A percentile compares a stretch with the other conserved stretches of the same genome.
Conservation (phyloP, 1,140 invertebrate genomes). For the Drosophila pruinosa region DNA sequence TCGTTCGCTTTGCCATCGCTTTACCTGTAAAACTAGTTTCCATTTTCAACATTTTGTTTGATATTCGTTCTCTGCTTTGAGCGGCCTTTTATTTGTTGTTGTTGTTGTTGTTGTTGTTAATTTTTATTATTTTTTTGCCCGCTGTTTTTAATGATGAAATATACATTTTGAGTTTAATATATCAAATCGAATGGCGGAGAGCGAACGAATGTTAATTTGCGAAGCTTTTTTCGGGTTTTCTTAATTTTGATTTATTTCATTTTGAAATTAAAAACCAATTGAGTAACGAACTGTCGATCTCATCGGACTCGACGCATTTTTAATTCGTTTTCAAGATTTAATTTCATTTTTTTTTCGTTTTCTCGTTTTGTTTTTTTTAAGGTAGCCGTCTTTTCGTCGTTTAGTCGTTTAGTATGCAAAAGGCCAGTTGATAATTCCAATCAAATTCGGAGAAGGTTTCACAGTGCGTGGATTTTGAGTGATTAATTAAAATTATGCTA, state of each 20-base stretch:
- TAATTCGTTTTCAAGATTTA: constrained; percentile 39
- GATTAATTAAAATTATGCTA: constrained; percentile 79
- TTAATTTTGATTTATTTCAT: constrained; percentile 81
- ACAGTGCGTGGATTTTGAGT: constrained; percentile 66
- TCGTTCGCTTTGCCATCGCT: not conserved
- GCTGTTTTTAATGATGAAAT: constrained; percentile 78
- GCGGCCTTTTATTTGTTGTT: constrained; percentile 15
- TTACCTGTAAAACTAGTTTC: constrained; percentile 81
- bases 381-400: constrained; percentile 53
- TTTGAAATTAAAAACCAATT: constrained; percentile 79
- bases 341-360: constrained; percentile 19
- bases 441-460: constrained; percentile 22
- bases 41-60: constrained; percentile 52
- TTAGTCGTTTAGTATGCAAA: constrained; percentile 62
- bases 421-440: constrained; percentile 46
- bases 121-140: constrained; percentile 44
- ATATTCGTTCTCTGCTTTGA: constrained; percentile 55
- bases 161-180: constrained; percentile 82
- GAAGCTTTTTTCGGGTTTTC: constrained; percentile 34
- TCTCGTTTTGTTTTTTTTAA: too few species aligned
- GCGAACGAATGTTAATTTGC: constrained; percentile 71
- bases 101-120: too few species aligned
- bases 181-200: constrained; percentile 70
- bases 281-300: constrained; percentile 73
- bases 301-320: constrained; percentile 50